Conservation (phyloP, 2,113 vertebrate genomes). For the Myiopsitta monachus region DNA sequence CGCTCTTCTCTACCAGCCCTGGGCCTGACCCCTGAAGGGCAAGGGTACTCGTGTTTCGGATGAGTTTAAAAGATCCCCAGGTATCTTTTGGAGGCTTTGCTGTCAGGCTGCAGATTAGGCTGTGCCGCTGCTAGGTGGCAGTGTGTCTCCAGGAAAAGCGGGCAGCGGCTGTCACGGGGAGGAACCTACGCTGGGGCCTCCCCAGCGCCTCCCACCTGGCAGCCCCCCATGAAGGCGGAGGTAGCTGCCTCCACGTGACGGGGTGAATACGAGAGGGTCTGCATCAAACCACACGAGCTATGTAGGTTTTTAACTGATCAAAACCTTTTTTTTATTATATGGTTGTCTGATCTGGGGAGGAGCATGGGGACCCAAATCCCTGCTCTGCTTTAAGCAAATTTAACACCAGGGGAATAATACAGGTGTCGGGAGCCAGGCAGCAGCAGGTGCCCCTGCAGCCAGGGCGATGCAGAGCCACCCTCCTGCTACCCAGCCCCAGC, state of each 20-base stretch:
- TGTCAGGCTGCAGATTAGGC: constrained; percentile 10
- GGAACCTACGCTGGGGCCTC: too few relatives aligned
- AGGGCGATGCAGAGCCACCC: neutral
- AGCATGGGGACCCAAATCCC: neutral
- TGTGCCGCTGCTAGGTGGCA: constrained; percentile 53
- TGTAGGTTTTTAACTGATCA: neutral
- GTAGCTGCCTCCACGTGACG: neutral
- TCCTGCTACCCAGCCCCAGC: neutral
- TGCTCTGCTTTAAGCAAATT: neutral
- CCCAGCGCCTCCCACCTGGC: accelerated
- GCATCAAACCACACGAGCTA: neutral
- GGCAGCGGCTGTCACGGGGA: accelerated
- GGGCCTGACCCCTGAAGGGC: neutral
- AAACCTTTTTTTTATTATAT: neutral
- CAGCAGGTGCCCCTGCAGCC: neutral
- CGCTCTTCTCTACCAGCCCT: too few relatives aligned
- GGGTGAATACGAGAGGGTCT: neutral
- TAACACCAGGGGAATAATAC: neutral
- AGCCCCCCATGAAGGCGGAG: neutral
- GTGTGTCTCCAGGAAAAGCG: constrained; percentile 19
- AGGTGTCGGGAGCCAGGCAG: neutral
- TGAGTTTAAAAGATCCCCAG: neutral
- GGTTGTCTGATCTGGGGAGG: accelerated
- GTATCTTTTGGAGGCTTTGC: neutral
- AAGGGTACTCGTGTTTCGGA: neutral